Evolutionary conservation across 1,140 invertebrate species (phyloP), one percentile per base, ranked within the genome.

Genomic region (Brachystomella parvula): DNA sequence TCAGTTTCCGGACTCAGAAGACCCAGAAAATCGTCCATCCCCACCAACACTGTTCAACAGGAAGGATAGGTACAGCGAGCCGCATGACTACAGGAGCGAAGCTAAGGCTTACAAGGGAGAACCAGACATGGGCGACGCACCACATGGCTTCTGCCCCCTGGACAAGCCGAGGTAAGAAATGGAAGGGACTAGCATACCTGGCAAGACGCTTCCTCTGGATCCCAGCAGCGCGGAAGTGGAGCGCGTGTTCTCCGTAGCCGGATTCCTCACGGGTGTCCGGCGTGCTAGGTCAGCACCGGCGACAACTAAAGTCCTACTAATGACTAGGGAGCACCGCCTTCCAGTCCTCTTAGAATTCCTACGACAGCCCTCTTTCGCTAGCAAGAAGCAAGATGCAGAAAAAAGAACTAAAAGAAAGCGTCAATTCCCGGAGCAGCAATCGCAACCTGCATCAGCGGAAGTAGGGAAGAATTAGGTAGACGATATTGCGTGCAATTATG

Each of bases 181-280:
- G 61, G 24, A 44, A 61, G 15, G n/a, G 21, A 26, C 47, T 74
- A 31, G 26, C 63, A 30, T 19, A 26, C 19, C n/a, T 73, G 21
- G 69, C 73, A 59, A 28, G 58, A 63, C 62, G 65, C 59, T 74
- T 74, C 63, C 57, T 75, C 1, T 15, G 47, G 12, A 73, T 75
- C 39, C 66, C 71, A 28, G 66, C 66, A 0, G 69, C 72, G 69
- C 69, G 12, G 61, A 64, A 9, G 60, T 64, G 28, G 74, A 75
- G 64, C 59, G 75, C 63, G 39, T 74, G 19, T 75, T 75, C 47
- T 75, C 72, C 26, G 59, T 70, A 19, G 70, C 69, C 28, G 75
- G 74, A 56, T 49, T 64, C 57, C 28, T 62, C 2, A 61, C 24
- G n/a, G 2, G 64, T 19, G 44, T 29, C 6, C 33, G 31, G 1